Conservation (phyloP, 92 coral and sea anemone genomes). For the Meandrina meandrites region DNA sequence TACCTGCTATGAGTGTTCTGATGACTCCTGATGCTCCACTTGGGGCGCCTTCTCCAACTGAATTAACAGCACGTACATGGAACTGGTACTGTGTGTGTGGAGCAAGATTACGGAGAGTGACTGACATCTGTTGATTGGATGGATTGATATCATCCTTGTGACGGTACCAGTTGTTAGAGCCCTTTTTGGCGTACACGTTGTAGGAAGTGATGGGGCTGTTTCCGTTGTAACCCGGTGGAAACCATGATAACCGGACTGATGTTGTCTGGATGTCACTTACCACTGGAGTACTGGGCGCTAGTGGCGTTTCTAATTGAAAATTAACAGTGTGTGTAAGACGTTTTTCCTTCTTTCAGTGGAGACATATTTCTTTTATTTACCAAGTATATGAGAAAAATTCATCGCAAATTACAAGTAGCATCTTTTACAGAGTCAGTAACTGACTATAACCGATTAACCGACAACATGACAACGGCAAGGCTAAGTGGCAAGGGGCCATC, state of each 20-base stretch:
- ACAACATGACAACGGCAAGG: too few relatives aligned
- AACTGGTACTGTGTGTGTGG: constrained; percentile 89
- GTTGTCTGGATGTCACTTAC: constrained; percentile 73
- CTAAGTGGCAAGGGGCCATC: too few relatives aligned
- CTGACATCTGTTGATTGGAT: constrained; percentile 70
- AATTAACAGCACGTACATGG: constrained; percentile 83
- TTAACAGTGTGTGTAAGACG: background rate
- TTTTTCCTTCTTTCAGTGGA: background rate
- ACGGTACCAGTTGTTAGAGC: constrained; percentile 56
- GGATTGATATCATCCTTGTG: constrained; percentile 77
- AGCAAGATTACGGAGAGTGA: constrained; percentile 65
- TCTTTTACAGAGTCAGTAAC: too few relatives aligned
- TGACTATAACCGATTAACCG: too few relatives aligned
- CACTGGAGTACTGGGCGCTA: constrained; percentile 82
- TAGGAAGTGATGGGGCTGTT: constrained; percentile 87
- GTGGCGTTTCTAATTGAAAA: constrained; percentile 63
- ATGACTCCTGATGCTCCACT: constrained; percentile 69
- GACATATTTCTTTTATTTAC: background rate
- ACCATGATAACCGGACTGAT: constrained; percentile 83
- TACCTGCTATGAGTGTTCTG: constrained; percentile 78
- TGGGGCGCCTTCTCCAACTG: constrained; percentile 82
- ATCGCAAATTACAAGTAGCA: background rate
- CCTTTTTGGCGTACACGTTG: constrained; percentile 67
- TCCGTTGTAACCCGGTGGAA: constrained; percentile 84
- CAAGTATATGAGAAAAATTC: background rate